Evolutionary conservation across 1,140 invertebrate genomes (phyloP).

Genomic region (Dendroctonus ponderosae): DNA sequence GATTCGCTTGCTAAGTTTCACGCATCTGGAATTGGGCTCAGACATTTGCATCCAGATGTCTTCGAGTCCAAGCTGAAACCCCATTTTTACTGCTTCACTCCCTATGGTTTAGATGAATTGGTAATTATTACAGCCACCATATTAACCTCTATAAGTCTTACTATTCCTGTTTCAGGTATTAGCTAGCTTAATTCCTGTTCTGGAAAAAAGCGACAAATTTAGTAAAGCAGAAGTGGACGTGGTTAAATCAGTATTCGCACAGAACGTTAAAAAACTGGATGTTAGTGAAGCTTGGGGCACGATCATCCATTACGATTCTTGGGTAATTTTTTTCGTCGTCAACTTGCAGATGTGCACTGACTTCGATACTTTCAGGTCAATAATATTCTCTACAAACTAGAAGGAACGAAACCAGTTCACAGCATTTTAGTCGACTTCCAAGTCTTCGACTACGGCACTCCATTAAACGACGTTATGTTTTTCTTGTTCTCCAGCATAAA

Average conservation of each 20-base stretch:
- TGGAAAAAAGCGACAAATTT: slow-evolving; percentile 2
- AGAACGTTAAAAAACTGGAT: background rate
- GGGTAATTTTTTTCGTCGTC: slow-evolving; percentile 5
- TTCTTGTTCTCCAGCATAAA: slow-evolving; percentile 55
- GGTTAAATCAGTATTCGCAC: background rate
- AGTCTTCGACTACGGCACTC: slow-evolving; percentile 52
- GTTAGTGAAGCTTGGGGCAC: slow-evolving; percentile 8
- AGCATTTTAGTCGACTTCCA: slow-evolving; percentile 62
- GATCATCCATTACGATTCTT: slow-evolving; percentile 12
- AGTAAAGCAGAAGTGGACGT: slow-evolving; percentile 3
- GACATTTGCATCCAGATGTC: background rate
- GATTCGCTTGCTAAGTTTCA: slow-evolving; percentile 51
- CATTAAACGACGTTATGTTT: slow-evolving; percentile 56
- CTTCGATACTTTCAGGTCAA: slow-evolving; percentile 53
- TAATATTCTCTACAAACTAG: slow-evolving; percentile 55
- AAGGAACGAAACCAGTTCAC: slow-evolving; percentile 46
- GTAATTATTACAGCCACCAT: background rate
- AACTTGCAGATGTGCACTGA: slow-evolving; percentile 32
- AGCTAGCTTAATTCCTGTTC: background rate
- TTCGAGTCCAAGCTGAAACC: slow-evolving; percentile 11
- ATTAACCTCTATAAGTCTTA: background rate
- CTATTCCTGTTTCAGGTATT: slow-evolving; percentile 1
- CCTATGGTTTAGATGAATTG: background rate
- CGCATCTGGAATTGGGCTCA: slow-evolving; percentile 52
- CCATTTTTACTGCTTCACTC: slow-evolving; percentile 1